Conservation (phyloP, 2,797 vertebrate species). For the Lacerta agilis region DNA sequence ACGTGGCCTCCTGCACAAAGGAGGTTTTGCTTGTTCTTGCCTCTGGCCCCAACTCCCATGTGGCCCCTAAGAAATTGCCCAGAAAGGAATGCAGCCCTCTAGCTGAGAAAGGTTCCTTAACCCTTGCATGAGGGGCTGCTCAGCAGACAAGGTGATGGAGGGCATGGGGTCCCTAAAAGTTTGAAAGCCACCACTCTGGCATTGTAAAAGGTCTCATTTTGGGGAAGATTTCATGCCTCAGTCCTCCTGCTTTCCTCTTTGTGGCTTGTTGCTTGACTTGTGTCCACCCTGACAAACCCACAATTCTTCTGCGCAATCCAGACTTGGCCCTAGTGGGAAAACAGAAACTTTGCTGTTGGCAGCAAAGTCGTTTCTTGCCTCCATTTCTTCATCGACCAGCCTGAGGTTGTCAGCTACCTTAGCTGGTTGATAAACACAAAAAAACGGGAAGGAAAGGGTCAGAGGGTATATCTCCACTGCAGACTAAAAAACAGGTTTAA, state of each 20-base stretch:
- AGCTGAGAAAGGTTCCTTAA: too few species aligned
- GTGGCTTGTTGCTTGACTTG: slow-evolving; percentile 62
- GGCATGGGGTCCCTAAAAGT: background rate
- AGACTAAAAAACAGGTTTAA: background rate
- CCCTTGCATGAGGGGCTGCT: background rate
- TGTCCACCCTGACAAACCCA: slow-evolving; percentile 56
- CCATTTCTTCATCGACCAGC: background rate
- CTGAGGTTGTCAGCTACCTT: slow-evolving; percentile 15
- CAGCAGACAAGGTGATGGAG: background rate
- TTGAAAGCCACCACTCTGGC: background rate
- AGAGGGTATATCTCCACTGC: background rate
- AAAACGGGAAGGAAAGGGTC: slow-evolving; percentile 33
- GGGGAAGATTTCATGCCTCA: slow-evolving; percentile 30
- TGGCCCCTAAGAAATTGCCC: too few species aligned
- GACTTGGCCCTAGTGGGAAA: slow-evolving; percentile 61
- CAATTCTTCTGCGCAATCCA: slow-evolving; percentile 60
- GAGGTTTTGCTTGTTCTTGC: too few species aligned
- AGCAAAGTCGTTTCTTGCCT: slow-evolving; percentile 22
- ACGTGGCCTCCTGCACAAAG: too few species aligned
- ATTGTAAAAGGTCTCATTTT: too few species aligned
- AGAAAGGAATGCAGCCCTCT: too few species aligned
- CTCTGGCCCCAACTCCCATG: too few species aligned
- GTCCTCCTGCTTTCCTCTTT: slow-evolving; percentile 73
- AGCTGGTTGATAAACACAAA: slow-evolving; percentile 9
- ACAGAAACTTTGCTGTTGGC: slow-evolving; percentile 60